Percentiles rank a stretch among this genome's conserved stretches.
These are phyloP conservation scores for Laothoe populi DNA, from an alignment of 2,888 invertebrate genomes.

Conservation along the genomic window DNA sequence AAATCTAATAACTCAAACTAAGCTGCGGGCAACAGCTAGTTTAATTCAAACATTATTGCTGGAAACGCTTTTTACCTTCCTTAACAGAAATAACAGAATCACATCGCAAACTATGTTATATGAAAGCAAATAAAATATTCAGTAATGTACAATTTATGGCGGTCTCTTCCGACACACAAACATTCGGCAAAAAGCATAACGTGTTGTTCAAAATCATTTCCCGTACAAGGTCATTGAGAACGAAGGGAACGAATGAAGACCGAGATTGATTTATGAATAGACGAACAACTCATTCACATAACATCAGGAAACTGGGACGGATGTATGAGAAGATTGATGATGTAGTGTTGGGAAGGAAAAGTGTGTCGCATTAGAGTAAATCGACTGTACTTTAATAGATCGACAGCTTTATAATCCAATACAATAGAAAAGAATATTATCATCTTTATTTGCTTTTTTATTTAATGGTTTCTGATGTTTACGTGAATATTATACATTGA, in stretches of 20 bases:
- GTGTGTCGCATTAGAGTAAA: neutral
- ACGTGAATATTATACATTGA: too few species aligned
- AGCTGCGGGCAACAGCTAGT: too few species aligned
- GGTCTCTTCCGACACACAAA: neutral
- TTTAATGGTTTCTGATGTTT: too few species aligned
- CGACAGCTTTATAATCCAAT: neutral
- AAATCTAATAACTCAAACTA: too few species aligned
- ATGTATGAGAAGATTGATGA: conserved; percentile 17
- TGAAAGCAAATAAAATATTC: neutral
- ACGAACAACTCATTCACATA: conserved; percentile 11
- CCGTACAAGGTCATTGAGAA: conserved; percentile 3
- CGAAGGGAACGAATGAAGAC: conserved; percentile 15
- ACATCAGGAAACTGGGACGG: conserved; percentile 20
- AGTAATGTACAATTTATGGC: neutral
- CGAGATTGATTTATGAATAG: conserved; percentile 12
- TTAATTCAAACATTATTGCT: too few species aligned
- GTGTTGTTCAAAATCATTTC: neutral
- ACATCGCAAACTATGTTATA: neutral
- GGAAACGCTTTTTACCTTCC: too few species aligned
- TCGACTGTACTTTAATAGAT: neutral
- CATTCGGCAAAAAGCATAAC: neutral
- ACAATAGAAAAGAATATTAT: neutral
- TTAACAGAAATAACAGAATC: neutral
- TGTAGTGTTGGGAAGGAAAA: conserved; percentile 9
- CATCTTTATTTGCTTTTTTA: too few species aligned